Base-by-base conservation (phyloP, 2,888 invertebrate genomes). In the Alcis repandata region DNA sequence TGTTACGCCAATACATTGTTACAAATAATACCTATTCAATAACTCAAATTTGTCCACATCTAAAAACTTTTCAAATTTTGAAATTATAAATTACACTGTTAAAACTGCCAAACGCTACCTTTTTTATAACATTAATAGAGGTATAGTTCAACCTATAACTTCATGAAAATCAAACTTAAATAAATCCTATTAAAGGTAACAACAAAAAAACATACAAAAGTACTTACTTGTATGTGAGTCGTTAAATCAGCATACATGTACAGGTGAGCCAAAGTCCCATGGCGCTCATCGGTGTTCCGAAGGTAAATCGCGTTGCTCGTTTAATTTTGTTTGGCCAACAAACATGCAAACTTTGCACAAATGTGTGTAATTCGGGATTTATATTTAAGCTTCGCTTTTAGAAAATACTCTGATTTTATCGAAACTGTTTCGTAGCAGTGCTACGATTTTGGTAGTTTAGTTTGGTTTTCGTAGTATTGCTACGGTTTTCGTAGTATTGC, bases 401-500 rank as follows among this genome's bases (percentile, higher is more conserved):
- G 27, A 13, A 46, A 46, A 22, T 13, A 46, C 27, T 46, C 27
- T 13, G 22, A 46, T n/a, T 22, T 1, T 11, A 19, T 4, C 13
- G n/a, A 0, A 11, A 13, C 1, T 19, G 1, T 45, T 13, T 20
- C n/a, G 45, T 46, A 46, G 45, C 20, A 3, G 1, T 22, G 2
- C 15, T 40, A 40, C 15, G 41, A 2, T 27, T 27, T 27, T 27
- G 3, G 27, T 27, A 27, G 27, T 27, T 27, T n/a, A n/a, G n/a
- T n/a, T n/a, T n/a, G n/a, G 6, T 27, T 17, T 41, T 19, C 10
- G 38, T 38, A 38, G 38, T n/a, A 38, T 6, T 9, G 45, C 13
- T 22, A 45, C 45, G 20, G 45, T 10, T 45, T 46, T 46, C 46
- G 46, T 46, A 46, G 43, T 17, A 43, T 20, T 43, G 20, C 43